Base-by-base conservation (phyloP, 1,140 invertebrate species). In the Zaprionus africanus region DNA sequence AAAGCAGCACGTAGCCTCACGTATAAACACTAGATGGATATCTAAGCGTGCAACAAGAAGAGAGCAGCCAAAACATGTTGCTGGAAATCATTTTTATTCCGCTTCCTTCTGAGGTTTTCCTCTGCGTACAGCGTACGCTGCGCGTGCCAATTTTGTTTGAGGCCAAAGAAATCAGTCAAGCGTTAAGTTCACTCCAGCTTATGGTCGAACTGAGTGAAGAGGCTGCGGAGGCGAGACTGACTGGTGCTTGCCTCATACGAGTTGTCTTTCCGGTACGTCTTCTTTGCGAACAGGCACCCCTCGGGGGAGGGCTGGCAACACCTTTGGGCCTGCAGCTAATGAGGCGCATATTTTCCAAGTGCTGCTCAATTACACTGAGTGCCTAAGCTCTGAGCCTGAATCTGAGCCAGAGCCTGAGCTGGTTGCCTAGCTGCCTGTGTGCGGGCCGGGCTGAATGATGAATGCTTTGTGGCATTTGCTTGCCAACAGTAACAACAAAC, bases 341-440 rank as follows among this genome's bases (percentile, higher is more conserved):
- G 85, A 88, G 85, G 78, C 85, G 79, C 85, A 88, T 75, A 84
- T 90, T 88, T 77, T 75, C 80, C 69, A 88, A 88, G 85, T 90
- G 85, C 77, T 69, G 82, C 85, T 84, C 85, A 88, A 88, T 88
- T 88, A 88, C 85, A 79, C 72, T 88, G 85, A 90, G 85, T 88
- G 85, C 85, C 76, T 81, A 56, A 53, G 72, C 34, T 9, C 38
- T 41, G 41, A 24, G 38, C 61, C 38, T 59, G 19, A 78, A 65
- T 59, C 62, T 58, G 58, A 73, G 51, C 17, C 15, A 3, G 28
- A 9, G 28, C 31, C 31, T 3, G 2, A 31, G 31, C 28, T 59
- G 46, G 19, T 36, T 34, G 28, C 28, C 24, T 5, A n/a, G 57
- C 19, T 17, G 46, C 19, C 24, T 51, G 4, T 46, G 46, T 46